Evolutionary conservation across 2,797 vertebrate genomes (phyloP), one percentile per base, ranked within the genome.

Genomic region (Philypnodon macrostomus): DNA sequence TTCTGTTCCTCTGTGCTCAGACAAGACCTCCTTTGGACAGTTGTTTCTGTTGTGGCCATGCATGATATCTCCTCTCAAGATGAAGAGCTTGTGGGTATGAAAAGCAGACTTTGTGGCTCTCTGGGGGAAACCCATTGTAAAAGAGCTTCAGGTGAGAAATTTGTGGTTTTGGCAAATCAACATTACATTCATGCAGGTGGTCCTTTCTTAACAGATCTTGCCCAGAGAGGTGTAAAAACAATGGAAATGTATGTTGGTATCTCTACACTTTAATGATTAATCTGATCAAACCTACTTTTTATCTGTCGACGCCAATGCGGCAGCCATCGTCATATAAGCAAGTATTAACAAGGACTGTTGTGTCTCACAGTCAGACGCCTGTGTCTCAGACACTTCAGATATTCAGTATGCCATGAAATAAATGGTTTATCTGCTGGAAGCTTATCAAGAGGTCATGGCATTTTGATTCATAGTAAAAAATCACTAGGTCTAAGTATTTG

Each of bases 251-350:
- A 66, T 70, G 70, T 53, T 72, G 61, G 0, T 75, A 85, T 82
- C 78, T 77, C 73, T 10, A 51, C 15, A n/a, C 87, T 88, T 87
- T 83, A 87, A 88, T 89, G 88, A 87, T 89, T 88, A 82, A 91
- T 89, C 88, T 89, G 88, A 91, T 91, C 63, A 29, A 70, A 79
- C 78, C 75, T 57, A 75, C 86, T 84, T 78, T 90, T 88, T 80
- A 90, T 90, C 83, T 80, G 69, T 71, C 40, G 69, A 78, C 78
- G 73, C 62, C 82, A n/a, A n/a, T n/a, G n/a, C n/a, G n/a, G n/a
- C n/a, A 8, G 49, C 67, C 75, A 61, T 40, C 66, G 80, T 77
- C 80, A 69, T 58, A 50, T 34, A 57, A 70, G 80, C 87, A 81
- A 83, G 88, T 87, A 85, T 79, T 52, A 77, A 88, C 89, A 90